Percentiles rank a stretch among this genome's conserved stretches.
Conservation (phyloP, 2,888 invertebrate species). For the Cheilosia impressa region DNA sequence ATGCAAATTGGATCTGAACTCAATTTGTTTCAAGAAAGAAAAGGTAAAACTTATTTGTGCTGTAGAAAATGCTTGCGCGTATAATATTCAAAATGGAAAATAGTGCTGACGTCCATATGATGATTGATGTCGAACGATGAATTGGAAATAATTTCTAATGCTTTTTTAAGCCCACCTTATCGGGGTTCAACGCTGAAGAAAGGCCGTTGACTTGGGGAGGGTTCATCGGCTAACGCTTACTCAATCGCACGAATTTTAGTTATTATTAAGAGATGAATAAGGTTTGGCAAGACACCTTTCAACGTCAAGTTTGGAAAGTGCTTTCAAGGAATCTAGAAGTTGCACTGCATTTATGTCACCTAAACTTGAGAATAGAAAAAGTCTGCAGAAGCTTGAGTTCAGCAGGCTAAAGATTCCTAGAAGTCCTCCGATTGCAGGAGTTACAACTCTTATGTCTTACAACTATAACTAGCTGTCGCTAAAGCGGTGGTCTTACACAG, state of each 20-base stretch:
- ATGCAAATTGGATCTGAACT: constrained; percentile 42
- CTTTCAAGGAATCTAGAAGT: background rate
- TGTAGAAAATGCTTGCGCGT: background rate
- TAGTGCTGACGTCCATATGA: constrained; percentile 7
- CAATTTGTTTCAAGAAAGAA: constrained; percentile 23
- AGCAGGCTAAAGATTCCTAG: no score
- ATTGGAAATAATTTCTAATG: background rate
- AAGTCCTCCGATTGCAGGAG: no score
- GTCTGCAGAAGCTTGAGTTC: no score
- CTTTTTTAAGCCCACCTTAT: no score
- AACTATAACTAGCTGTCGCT: no score
- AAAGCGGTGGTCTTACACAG: no score
- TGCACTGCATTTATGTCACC: background rate
- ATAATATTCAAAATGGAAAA: constrained; percentile 12
- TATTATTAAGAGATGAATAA: background rate
- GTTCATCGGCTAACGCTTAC: no score
- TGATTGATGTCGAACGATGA: constrained; percentile 3
- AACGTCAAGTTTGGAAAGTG: background rate
- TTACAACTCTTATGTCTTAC: no score
- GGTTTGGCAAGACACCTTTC: background rate
- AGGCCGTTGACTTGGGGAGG: no score
- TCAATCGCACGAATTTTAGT: background rate
- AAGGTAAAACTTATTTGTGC: no score
- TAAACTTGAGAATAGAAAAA: no score
- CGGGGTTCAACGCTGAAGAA: no score